Conservation (phyloP, 2,888 invertebrate genomes). For the Diarsia dahlii region DNA sequence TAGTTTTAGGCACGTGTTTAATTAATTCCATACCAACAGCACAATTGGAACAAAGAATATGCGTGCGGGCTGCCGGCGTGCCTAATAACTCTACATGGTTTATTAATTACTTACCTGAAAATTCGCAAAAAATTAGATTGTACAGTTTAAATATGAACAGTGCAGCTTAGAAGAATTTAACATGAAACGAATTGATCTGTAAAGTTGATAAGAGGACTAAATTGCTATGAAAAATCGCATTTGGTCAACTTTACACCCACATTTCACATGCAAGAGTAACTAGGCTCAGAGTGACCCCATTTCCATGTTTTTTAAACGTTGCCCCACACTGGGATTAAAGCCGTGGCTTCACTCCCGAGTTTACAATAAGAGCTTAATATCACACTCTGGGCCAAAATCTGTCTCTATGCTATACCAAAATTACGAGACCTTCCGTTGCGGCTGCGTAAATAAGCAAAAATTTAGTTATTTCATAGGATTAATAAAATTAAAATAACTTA, state of each 20-base stretch:
- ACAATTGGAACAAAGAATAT: background rate
- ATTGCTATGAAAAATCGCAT: conserved; percentile 11
- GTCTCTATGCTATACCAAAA: too few relatives aligned
- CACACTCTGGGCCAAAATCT: background rate
- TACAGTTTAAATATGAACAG: conserved; percentile 1
- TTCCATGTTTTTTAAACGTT: too few relatives aligned
- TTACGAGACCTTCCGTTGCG: too few relatives aligned
- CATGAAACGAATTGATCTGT: conserved; percentile 12
- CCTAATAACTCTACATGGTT: background rate
- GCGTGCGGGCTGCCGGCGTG: too few relatives aligned
- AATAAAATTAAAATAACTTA: background rate
- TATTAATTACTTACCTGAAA: background rate
- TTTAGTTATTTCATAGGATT: background rate
- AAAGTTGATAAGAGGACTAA: background rate
- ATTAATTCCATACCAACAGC: background rate
- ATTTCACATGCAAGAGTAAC: conserved; percentile 12
- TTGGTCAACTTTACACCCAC: conserved; percentile 21
- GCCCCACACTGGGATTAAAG: too few relatives aligned
- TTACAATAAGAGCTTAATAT: background rate
- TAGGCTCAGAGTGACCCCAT: background rate
- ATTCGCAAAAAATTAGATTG: background rate
- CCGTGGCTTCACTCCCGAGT: background rate
- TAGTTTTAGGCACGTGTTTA: too few relatives aligned
- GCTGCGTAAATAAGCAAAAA: too few relatives aligned
- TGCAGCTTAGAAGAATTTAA: background rate